Evolutionary conservation across 1,140 invertebrate genomes (phyloP), one percentile per base, ranked within the genome.

Genomic region (Halesus radiatus): DNA sequence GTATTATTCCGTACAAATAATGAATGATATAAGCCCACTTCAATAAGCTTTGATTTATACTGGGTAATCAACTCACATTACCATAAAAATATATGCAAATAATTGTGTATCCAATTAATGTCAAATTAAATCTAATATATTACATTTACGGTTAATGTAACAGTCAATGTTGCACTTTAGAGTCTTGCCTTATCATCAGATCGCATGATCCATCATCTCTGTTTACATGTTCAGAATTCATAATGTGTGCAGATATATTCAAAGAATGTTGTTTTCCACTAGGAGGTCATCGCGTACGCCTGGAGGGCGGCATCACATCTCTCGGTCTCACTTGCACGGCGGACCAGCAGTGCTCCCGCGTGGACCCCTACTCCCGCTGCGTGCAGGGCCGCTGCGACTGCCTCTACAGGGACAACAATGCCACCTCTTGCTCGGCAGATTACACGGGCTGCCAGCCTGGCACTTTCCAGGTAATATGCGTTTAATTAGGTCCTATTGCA

Each of bases 381-480:
- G 87, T 94, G n/a, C 90, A 91, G 66, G 95, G 96, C 18, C 88
- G 94, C 16, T 97, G 96, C 84, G 95, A 97, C 84, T 98, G 96
- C 84, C 87, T 91, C 3, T 87, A 90, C 78, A 85, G 89, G 56
- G 86, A 87, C 58, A 90, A 92, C 84, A 90, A 89, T 23, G 89
- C 88, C 3, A 86, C 87, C 8, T 89, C 90, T 60, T 97, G 96
- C 86, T 92, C 92, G 6, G 94, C 95, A 0, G 86, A 90, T 5
- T 92, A 91, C 80, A 93, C 92, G 15, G 96, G 96, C 32, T 97
- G 96, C 85, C 91, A 94, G 80, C 91, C 93, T 5, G 94, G 95
- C 54, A 97, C 96, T 1, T 98, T 97, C 88, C 95, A 96, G 90
- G 94, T 95, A 87, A 87, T 60, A 56, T 18, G 1, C 4, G 4